Percentiles rank a stretch among this genome's conserved stretches.
phyloP scores from a whole-genome alignment of 2,113 vertebrate species.

The Campylomormyrus numenius region DNA sequence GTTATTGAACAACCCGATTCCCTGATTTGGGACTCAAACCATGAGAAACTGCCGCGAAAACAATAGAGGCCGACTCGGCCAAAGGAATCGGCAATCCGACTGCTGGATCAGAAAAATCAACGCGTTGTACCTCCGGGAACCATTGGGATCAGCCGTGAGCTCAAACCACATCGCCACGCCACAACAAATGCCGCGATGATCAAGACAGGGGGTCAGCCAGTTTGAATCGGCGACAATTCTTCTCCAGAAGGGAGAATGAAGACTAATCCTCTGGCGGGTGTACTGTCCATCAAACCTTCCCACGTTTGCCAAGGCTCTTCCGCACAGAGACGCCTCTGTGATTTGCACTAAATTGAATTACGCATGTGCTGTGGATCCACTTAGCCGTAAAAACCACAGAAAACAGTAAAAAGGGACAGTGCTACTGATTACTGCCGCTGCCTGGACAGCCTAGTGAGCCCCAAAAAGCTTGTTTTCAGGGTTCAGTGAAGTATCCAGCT shows the following conservation, averaged over 20 bases:
- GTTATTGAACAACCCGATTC: not conserved
- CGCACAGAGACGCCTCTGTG: not conserved
- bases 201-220: not conserved
- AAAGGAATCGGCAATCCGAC: not conserved
- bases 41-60: not conserved
- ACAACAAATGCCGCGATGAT: not conserved
- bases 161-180: not conserved
- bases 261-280: not conserved
- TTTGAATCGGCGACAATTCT: not conserved
- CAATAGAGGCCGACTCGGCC: not conserved
- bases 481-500: not conserved
- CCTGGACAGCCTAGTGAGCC: not conserved
- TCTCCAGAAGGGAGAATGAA: not conserved
- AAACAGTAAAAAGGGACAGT: not conserved
- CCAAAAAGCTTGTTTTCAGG: not conserved
- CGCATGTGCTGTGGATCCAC: not conserved
- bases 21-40: not conserved
- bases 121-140: not conserved
- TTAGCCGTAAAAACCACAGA: conserved; percentile 9
- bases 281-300: not conserved
- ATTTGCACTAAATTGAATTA: conserved; percentile 12
- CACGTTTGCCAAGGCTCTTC: not conserved
- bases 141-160: not conserved
- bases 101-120: not conserved
- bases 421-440: not conserved